Evolutionary conservation across 2,797 vertebrate species (phyloP).

Genomic region (Pipistrellus pipistrellus): DNA sequence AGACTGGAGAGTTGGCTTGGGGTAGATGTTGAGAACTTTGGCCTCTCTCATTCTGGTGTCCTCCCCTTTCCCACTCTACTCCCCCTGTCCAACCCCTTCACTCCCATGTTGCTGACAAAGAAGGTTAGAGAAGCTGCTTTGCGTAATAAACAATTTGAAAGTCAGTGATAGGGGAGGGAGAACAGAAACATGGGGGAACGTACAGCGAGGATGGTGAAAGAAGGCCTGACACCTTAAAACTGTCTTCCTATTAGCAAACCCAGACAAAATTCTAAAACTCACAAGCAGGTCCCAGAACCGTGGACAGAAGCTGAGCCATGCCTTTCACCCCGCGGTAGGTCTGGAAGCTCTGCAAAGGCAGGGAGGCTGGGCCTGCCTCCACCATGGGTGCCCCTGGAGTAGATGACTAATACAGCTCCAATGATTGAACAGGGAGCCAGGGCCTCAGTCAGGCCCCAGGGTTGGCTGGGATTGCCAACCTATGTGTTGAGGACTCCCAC

Average conservation of each 20-base stretch:
- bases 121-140: not conserved
- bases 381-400: not conserved
- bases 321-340: not conserved
- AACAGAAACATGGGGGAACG: not conserved
- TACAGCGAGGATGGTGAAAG: not conserved
- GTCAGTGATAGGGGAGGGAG: not conserved
- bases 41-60: not conserved
- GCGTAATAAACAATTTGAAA: not conserved
- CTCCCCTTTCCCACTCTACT: not conserved
- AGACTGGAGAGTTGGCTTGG: not conserved
- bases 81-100: not conserved
- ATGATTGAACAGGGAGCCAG: not conserved
- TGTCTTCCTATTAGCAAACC: not conserved
- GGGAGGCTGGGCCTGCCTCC: not conserved
- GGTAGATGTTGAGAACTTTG: not conserved
- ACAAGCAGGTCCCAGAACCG: not conserved
- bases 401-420: not conserved
- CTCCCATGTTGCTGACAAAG: not conserved
- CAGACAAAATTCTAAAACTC: not conserved
- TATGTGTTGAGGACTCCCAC: not conserved
- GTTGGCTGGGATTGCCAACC: not conserved
- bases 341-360: not conserved
- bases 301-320: not conserved
- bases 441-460: not conserved
- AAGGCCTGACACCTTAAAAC: not conserved